Percentiles rank a stretch among this genome's conserved stretches.
These are phyloP conservation scores for Acrocyrtus sp. DNA, from an alignment of 2,888 invertebrate genomes.

Conservation along the genomic window DNA sequence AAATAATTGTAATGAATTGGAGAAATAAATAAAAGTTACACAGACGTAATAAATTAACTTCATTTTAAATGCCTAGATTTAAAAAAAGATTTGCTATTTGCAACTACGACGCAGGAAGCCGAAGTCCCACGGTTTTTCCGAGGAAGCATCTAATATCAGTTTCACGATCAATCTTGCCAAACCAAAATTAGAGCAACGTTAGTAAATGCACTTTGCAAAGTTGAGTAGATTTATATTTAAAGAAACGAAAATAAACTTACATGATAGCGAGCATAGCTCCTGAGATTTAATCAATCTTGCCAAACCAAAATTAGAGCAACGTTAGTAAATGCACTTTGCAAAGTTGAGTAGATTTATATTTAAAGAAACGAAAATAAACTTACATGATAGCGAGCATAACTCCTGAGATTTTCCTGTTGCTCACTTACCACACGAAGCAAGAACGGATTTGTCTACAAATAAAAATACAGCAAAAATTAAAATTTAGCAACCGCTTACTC, in stretches of 20 bases:
- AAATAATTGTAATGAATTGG: no score
- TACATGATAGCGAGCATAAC: constrained; percentile 54
- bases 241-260: constrained; percentile 29
- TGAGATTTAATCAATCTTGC: constrained; percentile 42
- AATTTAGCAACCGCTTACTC: not conserved
- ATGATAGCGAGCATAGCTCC: constrained; percentile 51
- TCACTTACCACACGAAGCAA: constrained; percentile 48
- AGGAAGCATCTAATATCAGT: constrained; percentile 50
- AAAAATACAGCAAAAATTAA: not conserved
- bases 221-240: not conserved
- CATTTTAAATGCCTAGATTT: no score
- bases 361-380: constrained; percentile 6
- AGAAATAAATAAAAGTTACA: no score
- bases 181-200: no score
- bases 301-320: no score
- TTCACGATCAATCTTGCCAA: constrained; percentile 48
- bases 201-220: not conserved
- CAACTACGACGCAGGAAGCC: constrained; percentile 1
- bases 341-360: not conserved
- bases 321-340: not conserved
- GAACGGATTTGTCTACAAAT: constrained; percentile 48
- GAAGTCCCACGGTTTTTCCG: constrained; percentile 36
- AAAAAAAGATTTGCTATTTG: not conserved
- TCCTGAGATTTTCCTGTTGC: constrained; percentile 31
- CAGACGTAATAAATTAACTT: no score